phyloP scores from a whole-genome alignment of 2,797 vertebrate species.

The Telmatherina bonti region DNA sequence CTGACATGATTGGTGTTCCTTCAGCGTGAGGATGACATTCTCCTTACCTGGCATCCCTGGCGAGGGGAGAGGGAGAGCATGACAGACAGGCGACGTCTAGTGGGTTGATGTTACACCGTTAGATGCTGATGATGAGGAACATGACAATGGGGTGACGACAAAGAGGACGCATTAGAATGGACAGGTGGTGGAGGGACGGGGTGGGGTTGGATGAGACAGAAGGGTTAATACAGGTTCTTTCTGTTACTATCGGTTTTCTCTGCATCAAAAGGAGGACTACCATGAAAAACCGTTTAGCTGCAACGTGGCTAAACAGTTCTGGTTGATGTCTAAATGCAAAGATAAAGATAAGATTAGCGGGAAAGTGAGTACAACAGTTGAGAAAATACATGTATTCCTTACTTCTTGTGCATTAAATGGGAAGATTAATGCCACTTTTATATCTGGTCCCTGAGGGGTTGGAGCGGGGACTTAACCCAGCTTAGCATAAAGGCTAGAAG shows the following conservation, averaged over 20 bases:
- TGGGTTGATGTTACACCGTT: slow-evolving; percentile 72
- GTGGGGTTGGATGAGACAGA: slow-evolving; percentile 52
- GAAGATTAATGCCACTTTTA: neutral
- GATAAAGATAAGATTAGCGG: neutral
- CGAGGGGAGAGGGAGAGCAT: slow-evolving; percentile 24
- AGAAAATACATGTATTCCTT: neutral
- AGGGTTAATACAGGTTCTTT: slow-evolving; percentile 52
- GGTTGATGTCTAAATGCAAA: neutral
- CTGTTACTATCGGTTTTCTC: neutral
- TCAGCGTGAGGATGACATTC: slow-evolving; percentile 57
- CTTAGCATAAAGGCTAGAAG: neutral
- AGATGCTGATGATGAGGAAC: slow-evolving; percentile 75
- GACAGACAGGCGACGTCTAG: slow-evolving; percentile 74
- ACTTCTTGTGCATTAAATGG: neutral
- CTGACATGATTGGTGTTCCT: slow-evolving; percentile 59
- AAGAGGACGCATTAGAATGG: slow-evolving; percentile 55
- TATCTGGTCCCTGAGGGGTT: neutral
- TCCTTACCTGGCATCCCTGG: slow-evolving; percentile 76
- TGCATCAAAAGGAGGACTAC: neutral
- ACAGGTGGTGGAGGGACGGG: slow-evolving; percentile 43
- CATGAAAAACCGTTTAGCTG: slow-evolving; percentile 8
- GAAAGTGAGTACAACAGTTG: neutral
- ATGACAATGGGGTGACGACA: slow-evolving; percentile 69
- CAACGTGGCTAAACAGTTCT: slow-evolving; percentile 5
- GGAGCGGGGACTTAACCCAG: neutral